These are phyloP conservation scores for Seira sanloemensis DNA, from an alignment of 2,888 invertebrate species.

Conservation along the genomic window DNA sequence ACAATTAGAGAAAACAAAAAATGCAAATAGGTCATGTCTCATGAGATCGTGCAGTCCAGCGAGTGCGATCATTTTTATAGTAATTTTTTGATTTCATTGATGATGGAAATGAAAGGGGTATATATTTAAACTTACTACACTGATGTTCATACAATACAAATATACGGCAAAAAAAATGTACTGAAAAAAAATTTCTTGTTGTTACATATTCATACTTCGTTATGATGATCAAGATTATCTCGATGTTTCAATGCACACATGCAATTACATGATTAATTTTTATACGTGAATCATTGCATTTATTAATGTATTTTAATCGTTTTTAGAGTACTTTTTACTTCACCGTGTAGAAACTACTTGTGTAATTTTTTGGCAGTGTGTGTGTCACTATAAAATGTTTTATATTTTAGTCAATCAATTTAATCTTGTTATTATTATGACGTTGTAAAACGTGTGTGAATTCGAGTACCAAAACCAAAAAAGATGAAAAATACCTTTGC, in stretches of 20 bases:
- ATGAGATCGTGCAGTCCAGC: background rate
- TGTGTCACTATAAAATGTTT: background rate
- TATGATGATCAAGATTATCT: background rate
- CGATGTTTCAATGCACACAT: background rate
- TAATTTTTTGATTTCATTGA: background rate
- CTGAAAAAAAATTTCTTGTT: background rate
- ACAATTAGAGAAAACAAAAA: background rate
- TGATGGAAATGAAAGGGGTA: conserved; percentile 42
- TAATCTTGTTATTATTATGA: too few species aligned
- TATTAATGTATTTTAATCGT: conserved; percentile 3
- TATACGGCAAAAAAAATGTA: background rate
- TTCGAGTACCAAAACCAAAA: background rate
- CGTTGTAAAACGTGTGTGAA: too few species aligned
- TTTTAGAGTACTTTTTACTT: conserved; percentile 1
- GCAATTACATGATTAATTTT: conserved; percentile 12
- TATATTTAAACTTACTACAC: too few species aligned
- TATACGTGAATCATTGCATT: conserved; percentile 27
- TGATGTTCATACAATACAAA: background rate
- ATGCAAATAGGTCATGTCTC: background rate
- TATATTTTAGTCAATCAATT: conserved; percentile 3
- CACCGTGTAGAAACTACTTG: conserved; percentile 8
- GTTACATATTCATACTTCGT: background rate
- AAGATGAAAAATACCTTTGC: background rate
- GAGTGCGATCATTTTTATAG: background rate
- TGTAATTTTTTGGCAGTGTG: conserved; percentile 12